phyloP scores from a whole-genome alignment of 2,888 invertebrate genomes.

The Ornithoptera priamus region DNA sequence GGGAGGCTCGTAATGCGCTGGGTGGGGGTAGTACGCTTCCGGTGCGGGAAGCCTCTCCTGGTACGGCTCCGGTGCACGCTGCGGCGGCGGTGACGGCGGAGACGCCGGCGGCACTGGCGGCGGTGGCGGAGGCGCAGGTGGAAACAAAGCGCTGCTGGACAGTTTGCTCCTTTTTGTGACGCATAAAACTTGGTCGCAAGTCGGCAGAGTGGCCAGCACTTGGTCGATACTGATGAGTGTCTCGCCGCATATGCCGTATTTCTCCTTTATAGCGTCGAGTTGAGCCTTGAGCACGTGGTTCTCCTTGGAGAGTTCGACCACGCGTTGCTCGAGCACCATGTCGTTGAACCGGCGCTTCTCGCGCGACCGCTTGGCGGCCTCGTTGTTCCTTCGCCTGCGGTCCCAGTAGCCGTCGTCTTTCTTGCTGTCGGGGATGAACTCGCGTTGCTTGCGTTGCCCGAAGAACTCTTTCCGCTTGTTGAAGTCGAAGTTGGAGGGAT shows the following conservation, averaged over 20 bases:
- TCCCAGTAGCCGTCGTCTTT: constrained; percentile 99
- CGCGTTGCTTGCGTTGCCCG: constrained; percentile 94
- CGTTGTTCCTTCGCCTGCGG: constrained; percentile 96
- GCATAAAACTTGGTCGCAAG: constrained; percentile 91
- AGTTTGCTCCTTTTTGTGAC: constrained; percentile 86
- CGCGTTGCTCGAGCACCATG: constrained; percentile 96
- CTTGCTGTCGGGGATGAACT: constrained; percentile 97
- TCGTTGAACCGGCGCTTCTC: constrained; percentile 98
- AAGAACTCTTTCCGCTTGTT: constrained; percentile 91
- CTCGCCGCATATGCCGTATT: constrained; percentile 94
- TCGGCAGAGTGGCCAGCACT: constrained; percentile 91
- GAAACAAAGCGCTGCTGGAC: constrained; percentile 74
- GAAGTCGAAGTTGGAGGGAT: constrained; percentile 78
- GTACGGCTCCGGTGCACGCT: constrained; percentile 76
- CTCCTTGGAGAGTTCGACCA: constrained; percentile 96
- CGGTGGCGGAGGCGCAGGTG: constrained; percentile 78
- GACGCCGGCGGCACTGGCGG: constrained; percentile 74
- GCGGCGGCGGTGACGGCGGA: constrained; percentile 77
- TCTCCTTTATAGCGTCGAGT: constrained; percentile 94
- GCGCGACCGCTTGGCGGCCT: constrained; percentile 97
- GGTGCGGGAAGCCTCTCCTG: constrained; percentile 72
- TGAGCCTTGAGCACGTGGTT: constrained; percentile 97
- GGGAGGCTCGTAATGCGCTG: constrained; percentile 80
- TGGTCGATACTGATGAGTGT: constrained; percentile 92
- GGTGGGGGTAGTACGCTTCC: constrained; percentile 72